These are phyloP conservation scores for Columba janthina DNA, from an alignment of 2,113 vertebrate genomes.

Conservation along the genomic window DNA sequence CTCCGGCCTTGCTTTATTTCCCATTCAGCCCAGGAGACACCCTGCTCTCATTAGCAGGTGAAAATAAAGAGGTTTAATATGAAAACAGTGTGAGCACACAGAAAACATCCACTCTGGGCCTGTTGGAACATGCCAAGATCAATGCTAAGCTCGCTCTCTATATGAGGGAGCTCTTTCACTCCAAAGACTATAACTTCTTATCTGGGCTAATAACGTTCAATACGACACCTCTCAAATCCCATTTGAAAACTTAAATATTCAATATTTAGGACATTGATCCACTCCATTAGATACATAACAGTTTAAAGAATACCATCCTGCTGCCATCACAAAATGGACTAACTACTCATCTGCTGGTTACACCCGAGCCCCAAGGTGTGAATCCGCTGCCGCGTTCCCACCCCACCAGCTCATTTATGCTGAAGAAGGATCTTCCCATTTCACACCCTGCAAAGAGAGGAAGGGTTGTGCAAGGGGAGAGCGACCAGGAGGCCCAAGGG, in stretches of 20 bases:
- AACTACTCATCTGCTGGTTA: background rate
- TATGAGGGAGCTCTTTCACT: background rate
- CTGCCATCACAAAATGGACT: background rate
- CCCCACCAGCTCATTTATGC: background rate
- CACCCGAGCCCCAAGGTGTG: background rate
- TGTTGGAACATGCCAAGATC: conserved; percentile 11
- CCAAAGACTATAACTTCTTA: background rate
- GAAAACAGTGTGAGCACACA: background rate
- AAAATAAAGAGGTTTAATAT: conserved; percentile 31
- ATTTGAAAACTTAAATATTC: background rate
- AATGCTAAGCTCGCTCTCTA: background rate
- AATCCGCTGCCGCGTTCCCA: background rate
- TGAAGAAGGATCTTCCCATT: background rate
- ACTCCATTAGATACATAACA: background rate
- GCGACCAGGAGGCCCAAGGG: background rate
- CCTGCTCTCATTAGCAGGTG: conserved; percentile 44
- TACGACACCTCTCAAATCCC: background rate
- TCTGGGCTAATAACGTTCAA: background rate
- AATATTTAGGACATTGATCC: background rate
- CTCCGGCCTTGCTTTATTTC: background rate
- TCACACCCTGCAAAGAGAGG: background rate
- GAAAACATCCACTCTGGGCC: background rate
- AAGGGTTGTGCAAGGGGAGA: background rate
- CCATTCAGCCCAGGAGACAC: background rate
- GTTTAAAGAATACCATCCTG: background rate